Evolutionary conservation across 2,888 invertebrate species (phyloP), one percentile per base, ranked within the genome.

Genomic region (Chelonus formosanus): DNA sequence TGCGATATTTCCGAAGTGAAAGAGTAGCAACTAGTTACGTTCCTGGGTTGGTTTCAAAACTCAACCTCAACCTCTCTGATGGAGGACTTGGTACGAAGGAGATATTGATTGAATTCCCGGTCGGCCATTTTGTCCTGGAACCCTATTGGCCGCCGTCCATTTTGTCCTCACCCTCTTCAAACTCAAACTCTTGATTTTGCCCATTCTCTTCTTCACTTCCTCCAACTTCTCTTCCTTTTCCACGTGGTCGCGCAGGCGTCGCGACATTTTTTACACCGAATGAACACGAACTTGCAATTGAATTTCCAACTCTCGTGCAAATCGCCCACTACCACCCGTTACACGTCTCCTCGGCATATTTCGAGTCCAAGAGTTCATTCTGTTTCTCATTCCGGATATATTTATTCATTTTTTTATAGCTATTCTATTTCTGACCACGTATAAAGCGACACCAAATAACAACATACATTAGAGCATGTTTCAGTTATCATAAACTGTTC

Each of bases 11-110:
- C 3, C 5, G 40, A 40, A 40, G 40, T 5, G 6, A 40, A 83
- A 34, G 62, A 89, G 78, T 3, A 88, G 87, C 57, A 82, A 77
- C 10, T 87, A 86, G 73, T 73, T 75, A 75, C 77, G 76, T 74
- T 81, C 85, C 62, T 79, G 71, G 76, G 47, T 77, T 76, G n/a
- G 83, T 78, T 64, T 71, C 65, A 80, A 81, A 84, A 63, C 74
- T 67, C 75, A 70, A 71, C 65, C 71, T 69, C 67, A 62, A 52
- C 47, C 74, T 71, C 73, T 75, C 72, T 36, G 67, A 40, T 70
- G 76, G 76, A 77, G 78, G 75, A 61, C 57, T 58, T 74, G 73
- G 74, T 20, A 20, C 20, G 20, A 20, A 20, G 78, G 75, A 76
- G 76, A 76, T 84, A 84, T 84, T 84, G 84, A 83, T 84, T 82